Conservation (phyloP, 2,888 invertebrate species). For the Parnassius glacialis region DNA sequence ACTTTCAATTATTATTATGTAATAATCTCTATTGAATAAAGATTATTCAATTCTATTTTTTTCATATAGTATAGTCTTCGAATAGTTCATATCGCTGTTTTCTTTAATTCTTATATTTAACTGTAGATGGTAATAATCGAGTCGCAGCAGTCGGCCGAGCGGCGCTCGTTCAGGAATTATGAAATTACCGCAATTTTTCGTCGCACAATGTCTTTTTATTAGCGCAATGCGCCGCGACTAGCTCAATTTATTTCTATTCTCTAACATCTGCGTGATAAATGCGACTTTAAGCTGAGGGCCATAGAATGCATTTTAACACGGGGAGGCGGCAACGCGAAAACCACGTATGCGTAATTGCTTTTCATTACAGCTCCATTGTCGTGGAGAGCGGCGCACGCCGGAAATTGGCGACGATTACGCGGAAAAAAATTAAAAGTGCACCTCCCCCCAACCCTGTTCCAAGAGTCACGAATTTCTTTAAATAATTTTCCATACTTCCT, state of each 20-base stretch:
- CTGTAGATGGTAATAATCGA: not conserved
- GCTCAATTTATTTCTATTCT: conserved; percentile 77
- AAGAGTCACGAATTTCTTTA: not conserved
- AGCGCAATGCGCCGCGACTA: conserved; percentile 60
- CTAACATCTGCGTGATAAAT: conserved; percentile 26
- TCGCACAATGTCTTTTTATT: conserved; percentile 75
- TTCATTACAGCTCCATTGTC: conserved; percentile 68
- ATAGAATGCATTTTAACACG: conserved; percentile 36
- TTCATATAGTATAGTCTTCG: too few species aligned
- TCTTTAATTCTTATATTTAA: too few species aligned
- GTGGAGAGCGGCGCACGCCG: conserved; percentile 53
- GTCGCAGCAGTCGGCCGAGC: conserved; percentile 27
- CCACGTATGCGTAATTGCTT: conserved; percentile 80
- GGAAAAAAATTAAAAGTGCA: conserved; percentile 71
- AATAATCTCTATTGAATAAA: too few species aligned
- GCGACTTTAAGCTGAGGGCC: conserved; percentile 27
- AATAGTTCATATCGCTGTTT: too few species aligned
- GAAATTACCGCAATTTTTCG: conserved; percentile 73
- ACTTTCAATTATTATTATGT: too few species aligned
- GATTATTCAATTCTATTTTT: too few species aligned
- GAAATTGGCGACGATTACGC: conserved; percentile 76
- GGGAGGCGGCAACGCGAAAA: conserved; percentile 47
- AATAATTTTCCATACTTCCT: too few species aligned
- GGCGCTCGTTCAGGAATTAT: conserved; percentile 60
- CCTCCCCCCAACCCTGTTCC: conserved; percentile 34